phyloP scores from a whole-genome alignment of 2,888 invertebrate genomes.

The Ypsolopha sequella region DNA sequence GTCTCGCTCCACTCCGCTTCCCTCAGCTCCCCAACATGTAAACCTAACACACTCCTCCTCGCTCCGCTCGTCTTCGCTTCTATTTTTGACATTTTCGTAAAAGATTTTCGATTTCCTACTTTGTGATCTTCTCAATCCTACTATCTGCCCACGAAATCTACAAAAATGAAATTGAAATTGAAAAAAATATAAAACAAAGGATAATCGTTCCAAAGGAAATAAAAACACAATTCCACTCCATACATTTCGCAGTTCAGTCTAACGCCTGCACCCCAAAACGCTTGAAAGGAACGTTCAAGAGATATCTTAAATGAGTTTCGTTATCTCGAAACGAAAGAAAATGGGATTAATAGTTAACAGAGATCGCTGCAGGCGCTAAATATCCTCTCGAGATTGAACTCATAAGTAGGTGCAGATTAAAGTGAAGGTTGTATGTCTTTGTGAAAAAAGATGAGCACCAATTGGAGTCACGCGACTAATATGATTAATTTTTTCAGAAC shows the following conservation, averaged over 20 bases:
- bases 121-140: too few relatives aligned
- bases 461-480: too few relatives aligned
- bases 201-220: slow-evolving; percentile 4
- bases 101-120: too few relatives aligned
- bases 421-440: neutral
- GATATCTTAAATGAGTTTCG: slow-evolving; percentile 70
- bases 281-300: slow-evolving; percentile 53
- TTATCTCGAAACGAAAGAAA: slow-evolving; percentile 62
- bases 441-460: neutral
- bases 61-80: too few relatives aligned
- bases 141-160: too few relatives aligned
- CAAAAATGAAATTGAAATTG: too few relatives aligned
- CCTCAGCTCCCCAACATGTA: too few relatives aligned
- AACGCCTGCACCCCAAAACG: slow-evolving; percentile 56
- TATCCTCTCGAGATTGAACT: slow-evolving; percentile 18
- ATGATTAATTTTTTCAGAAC: too few relatives aligned
- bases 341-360: slow-evolving; percentile 66
- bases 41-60: too few relatives aligned
- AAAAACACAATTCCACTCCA: slow-evolving; percentile 17
- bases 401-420: slow-evolving; percentile 5
- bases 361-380: slow-evolving; percentile 43
- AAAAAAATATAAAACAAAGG: slow-evolving; percentile 2
- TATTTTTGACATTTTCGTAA: too few relatives aligned
- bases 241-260: slow-evolving; percentile 21
- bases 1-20: too few relatives aligned